Conservation (phyloP, 2,888 invertebrate genomes). For the Acanthacorydalis orientalis region DNA sequence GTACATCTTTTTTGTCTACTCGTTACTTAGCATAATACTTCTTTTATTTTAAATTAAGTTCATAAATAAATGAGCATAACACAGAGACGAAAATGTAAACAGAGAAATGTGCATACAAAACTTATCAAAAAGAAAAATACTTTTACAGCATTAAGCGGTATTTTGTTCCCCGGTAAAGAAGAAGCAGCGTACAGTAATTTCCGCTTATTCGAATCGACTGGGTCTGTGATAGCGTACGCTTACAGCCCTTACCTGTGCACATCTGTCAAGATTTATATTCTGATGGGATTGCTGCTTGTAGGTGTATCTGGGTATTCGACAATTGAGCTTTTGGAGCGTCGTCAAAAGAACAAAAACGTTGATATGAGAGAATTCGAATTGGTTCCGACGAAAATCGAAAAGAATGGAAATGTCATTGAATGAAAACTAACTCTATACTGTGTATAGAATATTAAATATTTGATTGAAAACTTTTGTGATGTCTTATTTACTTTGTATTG, state of each 20-base stretch:
- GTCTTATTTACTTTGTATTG: too few relatives aligned
- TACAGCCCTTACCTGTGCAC: constrained; percentile 65
- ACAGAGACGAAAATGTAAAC: too few relatives aligned
- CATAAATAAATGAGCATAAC: too few relatives aligned
- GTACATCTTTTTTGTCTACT: too few relatives aligned
- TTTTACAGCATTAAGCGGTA: constrained; percentile 60
- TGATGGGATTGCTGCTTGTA: constrained; percentile 46
- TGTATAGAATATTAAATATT: too few relatives aligned
- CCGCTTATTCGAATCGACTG: constrained; percentile 79
- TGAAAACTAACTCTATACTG: too few relatives aligned
- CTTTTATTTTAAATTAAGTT: too few relatives aligned
- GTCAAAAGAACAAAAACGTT: constrained; percentile 1
- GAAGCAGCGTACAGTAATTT: constrained; percentile 89
- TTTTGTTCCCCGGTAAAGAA: constrained; percentile 66
- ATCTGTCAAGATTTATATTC: constrained; percentile 47
- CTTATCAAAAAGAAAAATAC: constrained; percentile 4
- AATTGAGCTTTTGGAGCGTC: constrained; percentile 39
- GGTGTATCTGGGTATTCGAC: constrained; percentile 61
- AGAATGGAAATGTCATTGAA: background rate
- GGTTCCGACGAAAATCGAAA: constrained; percentile 1
- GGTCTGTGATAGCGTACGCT: constrained; percentile 72
- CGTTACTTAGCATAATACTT: too few relatives aligned
- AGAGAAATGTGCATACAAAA: too few relatives aligned
- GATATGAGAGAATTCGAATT: constrained; percentile 11
- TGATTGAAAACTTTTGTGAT: too few relatives aligned